Conservation (phyloP, 2,888 invertebrate species). For the Idaea biselata region DNA sequence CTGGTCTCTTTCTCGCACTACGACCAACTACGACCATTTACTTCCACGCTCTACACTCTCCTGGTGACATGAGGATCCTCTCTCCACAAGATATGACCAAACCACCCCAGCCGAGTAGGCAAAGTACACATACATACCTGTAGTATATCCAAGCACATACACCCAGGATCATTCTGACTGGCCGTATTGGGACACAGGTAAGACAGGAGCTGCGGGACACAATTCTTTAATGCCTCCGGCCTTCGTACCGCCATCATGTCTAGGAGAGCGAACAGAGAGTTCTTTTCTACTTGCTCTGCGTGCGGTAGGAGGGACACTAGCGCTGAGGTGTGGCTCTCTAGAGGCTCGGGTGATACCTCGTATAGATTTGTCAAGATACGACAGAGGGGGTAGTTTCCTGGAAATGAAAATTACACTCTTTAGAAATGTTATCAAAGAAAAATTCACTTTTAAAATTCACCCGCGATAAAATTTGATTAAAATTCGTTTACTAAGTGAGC, state of each 20-base stretch:
- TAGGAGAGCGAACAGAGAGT: conserved; percentile 90
- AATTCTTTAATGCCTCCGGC: conserved; percentile 89
- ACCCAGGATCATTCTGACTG: conserved; percentile 60
- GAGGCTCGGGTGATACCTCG: conserved; percentile 91
- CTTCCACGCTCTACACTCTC: too few relatives aligned
- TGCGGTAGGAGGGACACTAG: conserved; percentile 89
- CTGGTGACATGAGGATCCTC: too few relatives aligned
- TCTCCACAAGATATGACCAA: too few relatives aligned
- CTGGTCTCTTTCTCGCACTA: too few relatives aligned
- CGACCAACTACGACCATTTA: too few relatives aligned
- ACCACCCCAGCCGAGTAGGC: too few relatives aligned
- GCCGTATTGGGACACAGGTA: conserved; percentile 81
- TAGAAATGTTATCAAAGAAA: too few relatives aligned
- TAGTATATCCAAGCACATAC: conserved; percentile 72
- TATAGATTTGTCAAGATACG: conserved; percentile 95
- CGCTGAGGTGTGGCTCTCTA: conserved; percentile 91
- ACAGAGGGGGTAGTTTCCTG: conserved; percentile 93
- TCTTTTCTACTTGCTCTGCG: conserved; percentile 92
- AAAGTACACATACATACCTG: conserved; percentile 44
- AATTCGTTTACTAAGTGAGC: too few relatives aligned
- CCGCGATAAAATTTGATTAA: too few relatives aligned
- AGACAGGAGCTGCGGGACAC: conserved; percentile 90
- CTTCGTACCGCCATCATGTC: conserved; percentile 90
- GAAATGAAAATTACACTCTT: conserved; percentile 32
- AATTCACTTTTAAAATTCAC: too few relatives aligned